phyloP scores from a whole-genome alignment of 2,888 invertebrate genomes.

The Oasisia sp. region DNA sequence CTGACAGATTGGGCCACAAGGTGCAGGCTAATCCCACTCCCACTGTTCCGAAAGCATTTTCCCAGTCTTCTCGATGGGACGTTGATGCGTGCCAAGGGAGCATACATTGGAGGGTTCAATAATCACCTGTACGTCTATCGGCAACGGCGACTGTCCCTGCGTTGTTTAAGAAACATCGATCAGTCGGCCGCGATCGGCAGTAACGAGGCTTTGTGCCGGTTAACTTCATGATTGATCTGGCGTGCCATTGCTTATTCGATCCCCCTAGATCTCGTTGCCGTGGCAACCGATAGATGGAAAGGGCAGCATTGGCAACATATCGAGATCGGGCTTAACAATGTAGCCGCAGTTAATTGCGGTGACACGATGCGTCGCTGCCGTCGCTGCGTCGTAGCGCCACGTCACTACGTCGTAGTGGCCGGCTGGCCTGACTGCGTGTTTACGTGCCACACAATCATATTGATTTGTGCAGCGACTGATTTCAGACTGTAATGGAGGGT shows the following conservation, averaged over 20 bases:
- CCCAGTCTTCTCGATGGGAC: background rate
- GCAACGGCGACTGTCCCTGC: background rate
- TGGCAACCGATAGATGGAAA: background rate
- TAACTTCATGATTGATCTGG: constrained; percentile 1
- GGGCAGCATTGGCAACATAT: constrained; percentile 17
- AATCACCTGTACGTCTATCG: background rate
- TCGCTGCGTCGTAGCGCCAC: background rate
- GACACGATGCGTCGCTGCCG: background rate
- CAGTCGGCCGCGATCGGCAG: background rate
- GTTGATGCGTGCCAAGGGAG: background rate
- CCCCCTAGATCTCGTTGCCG: background rate
- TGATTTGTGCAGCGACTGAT: background rate
- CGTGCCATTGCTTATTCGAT: background rate
- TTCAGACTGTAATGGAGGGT: background rate
- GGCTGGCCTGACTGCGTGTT: background rate
- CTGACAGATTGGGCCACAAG: background rate
- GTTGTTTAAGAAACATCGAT: background rate
- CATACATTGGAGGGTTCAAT: background rate
- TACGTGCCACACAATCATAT: background rate
- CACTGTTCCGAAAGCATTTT: background rate
- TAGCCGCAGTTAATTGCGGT: background rate
- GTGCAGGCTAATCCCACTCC: background rate
- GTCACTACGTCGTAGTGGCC: background rate
- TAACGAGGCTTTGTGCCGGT: background rate
- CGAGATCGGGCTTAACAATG: constrained; percentile 3